Evolutionary conservation across 2,797 vertebrate species (phyloP).

Genomic region (Lerista edwardsae): DNA sequence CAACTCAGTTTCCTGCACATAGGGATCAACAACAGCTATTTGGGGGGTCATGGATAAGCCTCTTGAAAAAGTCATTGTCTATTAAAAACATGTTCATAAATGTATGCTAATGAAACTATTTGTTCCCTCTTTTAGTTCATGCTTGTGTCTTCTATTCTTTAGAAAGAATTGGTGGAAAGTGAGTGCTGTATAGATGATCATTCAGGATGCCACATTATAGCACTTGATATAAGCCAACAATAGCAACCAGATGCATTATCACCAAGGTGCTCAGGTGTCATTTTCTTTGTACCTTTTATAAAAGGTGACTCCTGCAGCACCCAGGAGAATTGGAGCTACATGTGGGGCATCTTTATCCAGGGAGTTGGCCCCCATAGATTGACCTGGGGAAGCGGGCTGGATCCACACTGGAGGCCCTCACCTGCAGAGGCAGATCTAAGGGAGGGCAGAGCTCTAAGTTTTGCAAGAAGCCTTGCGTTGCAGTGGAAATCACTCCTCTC

Average conservation of each 20-base stretch:
- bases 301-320: too few relatives aligned
- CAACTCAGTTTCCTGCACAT: not conserved
- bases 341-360: too few relatives aligned
- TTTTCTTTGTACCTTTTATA: not conserved
- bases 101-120: not conserved
- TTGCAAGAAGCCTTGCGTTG: too few relatives aligned
- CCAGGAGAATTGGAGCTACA: not conserved
- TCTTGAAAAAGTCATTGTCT: constrained; percentile 24
- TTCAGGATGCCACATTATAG: not conserved
- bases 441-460: too few relatives aligned
- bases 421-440: too few relatives aligned
- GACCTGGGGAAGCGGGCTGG: too few relatives aligned
- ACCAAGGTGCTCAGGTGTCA: not conserved
- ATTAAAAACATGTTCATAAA: constrained; percentile 33
- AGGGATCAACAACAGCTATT: not conserved
- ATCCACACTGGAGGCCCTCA: too few relatives aligned
- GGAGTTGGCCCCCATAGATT: too few relatives aligned
- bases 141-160: constrained; percentile 16
- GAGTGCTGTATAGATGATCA: constrained; percentile 11
- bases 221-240: not conserved
- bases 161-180: constrained; percentile 36
- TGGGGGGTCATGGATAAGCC: constrained; percentile 20
- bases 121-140: not conserved
- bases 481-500: too few relatives aligned
- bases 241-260: not conserved